A percentile compares a stretch with the other conserved stretches of the same genome.
Evolutionary conservation across 2,797 vertebrate genomes (phyloP).

Genomic region (Coregonus sp.): DNA sequence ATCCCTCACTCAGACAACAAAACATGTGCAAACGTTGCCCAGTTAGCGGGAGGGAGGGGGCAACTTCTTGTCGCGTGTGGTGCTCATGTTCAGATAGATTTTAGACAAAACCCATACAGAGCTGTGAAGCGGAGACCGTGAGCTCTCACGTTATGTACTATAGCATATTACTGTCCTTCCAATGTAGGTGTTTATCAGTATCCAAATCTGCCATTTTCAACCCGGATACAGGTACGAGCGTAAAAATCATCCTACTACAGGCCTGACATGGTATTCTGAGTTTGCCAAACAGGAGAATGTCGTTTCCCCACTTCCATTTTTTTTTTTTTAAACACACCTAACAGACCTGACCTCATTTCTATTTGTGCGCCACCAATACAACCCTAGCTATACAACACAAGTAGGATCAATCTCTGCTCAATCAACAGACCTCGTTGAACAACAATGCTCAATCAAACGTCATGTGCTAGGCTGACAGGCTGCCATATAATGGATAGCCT

Average conservation of each 20-base stretch:
- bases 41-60: too few species aligned
- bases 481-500: not conserved
- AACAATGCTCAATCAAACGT: not conserved
- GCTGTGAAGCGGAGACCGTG: too few species aligned
- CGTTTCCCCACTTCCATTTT: not conserved
- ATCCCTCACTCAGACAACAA: too few species aligned
- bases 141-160: too few species aligned
- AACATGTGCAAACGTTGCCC: too few species aligned
- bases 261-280: not conserved
- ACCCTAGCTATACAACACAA: not conserved
- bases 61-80: too few species aligned
- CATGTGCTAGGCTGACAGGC: not conserved
- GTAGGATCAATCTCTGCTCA: not conserved
- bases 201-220: too few species aligned
- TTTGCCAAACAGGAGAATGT: not conserved
- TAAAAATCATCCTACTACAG: not conserved
- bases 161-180: too few species aligned
- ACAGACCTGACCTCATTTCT: not conserved
- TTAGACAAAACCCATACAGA: too few species aligned
- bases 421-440: not conserved
- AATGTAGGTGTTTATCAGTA: too few species aligned
- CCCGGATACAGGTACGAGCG: too few species aligned
- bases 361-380: not conserved
- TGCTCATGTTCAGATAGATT: too few species aligned
- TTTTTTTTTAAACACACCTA: not conserved